Evolutionary conservation across 2,113 vertebrate genomes (phyloP), one percentile per base, ranked within the genome.

Genomic region (Oryzias woworae): DNA sequence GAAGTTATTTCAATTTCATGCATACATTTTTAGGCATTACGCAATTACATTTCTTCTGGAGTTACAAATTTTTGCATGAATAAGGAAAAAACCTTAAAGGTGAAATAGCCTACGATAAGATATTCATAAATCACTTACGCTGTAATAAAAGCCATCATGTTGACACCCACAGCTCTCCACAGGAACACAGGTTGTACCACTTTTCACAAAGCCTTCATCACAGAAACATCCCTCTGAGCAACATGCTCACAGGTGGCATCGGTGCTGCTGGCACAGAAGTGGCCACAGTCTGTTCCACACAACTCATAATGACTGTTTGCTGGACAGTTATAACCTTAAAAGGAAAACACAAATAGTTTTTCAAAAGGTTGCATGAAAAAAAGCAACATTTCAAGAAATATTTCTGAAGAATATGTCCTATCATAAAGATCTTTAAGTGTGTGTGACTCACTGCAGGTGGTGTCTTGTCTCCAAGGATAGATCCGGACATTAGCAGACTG

Each of bases 141-240:
- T 42, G 41, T 73, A 78, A 65, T 93, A 94, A 77, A 82, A 73
- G 4, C 81, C 87, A 0, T 79, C 8, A 4, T 90, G 64, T 3
- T 65, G 71, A 58, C 94, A 95, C 1, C 93, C 91, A 4, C 94
- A 94, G 1, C 22, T 70, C 18, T 87, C 78, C 1, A 41, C 0
- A 3, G 90, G 87, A 1, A 95, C 87, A 3, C 94, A 94, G 0
- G 28, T 59, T 0, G 82, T 55, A 0, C 91, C 79, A 1, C 93
- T 94, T 53, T 83, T 75, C 13, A 69, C 10, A 3, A 90, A 93
- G 3, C 89, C 87, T 0, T 86, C 62, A 5, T 91, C 10, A 36
- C 90, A 93, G 77, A 86, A 85, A 47, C 90, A 91, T 55, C 91
- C 88, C 73, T 93, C 89, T 0, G 85, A 71, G 53, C 93, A 91